A percentile compares a stretch with the other conserved stretches of the same genome.
These are phyloP conservation scores for Noctuana brunneofusca DNA, from an alignment of 2,888 invertebrate genomes.

Conservation along the genomic window DNA sequence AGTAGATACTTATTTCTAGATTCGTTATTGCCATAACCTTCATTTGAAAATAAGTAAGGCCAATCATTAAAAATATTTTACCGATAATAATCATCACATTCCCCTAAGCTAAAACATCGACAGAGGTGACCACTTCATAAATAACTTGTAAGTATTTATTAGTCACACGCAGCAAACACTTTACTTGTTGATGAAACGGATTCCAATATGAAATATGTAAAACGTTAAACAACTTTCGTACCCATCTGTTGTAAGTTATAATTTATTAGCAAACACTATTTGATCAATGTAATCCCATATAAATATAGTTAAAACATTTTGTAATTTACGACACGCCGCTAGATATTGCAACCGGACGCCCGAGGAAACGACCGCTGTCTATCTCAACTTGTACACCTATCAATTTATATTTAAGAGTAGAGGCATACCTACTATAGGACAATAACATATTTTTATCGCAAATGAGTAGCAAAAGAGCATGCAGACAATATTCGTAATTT, in stretches of 20 bases:
- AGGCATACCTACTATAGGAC: slow-evolving; percentile 10
- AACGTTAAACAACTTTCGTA: slow-evolving; percentile 29
- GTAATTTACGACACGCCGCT: slow-evolving; percentile 20
- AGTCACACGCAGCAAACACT: slow-evolving; percentile 26
- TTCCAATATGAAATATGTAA: slow-evolving; percentile 32
- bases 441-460: too few relatives aligned
- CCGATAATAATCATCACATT: slow-evolving; percentile 12
- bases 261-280: slow-evolving; percentile 30
- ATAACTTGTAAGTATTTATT: slow-evolving; percentile 25
- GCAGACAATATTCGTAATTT: too few relatives aligned
- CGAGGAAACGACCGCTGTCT: slow-evolving; percentile 28
- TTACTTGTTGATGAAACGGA: slow-evolving; percentile 31
- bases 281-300: slow-evolving; percentile 29
- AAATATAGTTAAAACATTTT: slow-evolving; percentile 24
- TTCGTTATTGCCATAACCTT: too few relatives aligned
- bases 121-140: slow-evolving; percentile 20
- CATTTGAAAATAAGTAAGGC: too few relatives aligned
- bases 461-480: too few relatives aligned
- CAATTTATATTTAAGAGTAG: slow-evolving; percentile 28
- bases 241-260: slow-evolving; percentile 26
- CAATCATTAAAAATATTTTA: too few relatives aligned
- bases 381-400: slow-evolving; percentile 28
- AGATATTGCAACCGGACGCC: slow-evolving; percentile 32
- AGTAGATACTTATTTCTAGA: too few relatives aligned
- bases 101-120: slow-evolving; percentile 6